phyloP scores from a whole-genome alignment of 2,888 invertebrate genomes.

The Lordiphosa andalusiaca region DNA sequence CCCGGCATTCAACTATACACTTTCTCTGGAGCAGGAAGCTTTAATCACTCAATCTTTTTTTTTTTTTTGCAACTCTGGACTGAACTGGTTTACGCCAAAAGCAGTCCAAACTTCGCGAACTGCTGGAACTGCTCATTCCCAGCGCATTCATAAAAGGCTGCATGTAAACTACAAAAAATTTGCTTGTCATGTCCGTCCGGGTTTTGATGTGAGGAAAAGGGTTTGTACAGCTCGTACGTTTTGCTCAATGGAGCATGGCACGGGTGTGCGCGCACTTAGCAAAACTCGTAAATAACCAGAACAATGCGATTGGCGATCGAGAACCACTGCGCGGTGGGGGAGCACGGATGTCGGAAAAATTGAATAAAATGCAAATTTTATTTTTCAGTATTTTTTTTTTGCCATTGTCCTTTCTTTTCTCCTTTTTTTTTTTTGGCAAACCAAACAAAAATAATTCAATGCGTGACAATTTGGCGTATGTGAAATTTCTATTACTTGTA shows the following conservation, averaged over 20 bases:
- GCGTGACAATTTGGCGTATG: conserved; percentile 67
- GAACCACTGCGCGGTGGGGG: conserved; percentile 3
- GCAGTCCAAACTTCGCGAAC: too few species aligned
- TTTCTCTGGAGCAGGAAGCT: too few species aligned
- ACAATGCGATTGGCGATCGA: conserved; percentile 57
- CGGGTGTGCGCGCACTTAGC: conserved; percentile 59
- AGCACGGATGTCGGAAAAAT: conserved; percentile 57
- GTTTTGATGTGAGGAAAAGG: too few species aligned
- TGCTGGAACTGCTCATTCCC: too few species aligned
- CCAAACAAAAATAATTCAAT: conserved; percentile 71
- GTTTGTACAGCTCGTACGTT: too few species aligned
- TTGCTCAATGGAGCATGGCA: background rate
- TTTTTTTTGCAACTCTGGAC: too few species aligned
- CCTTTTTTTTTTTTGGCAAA: conserved; percentile 22
- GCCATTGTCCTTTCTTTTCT: conserved; percentile 10
- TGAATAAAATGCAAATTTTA: conserved; percentile 78
- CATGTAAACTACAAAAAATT: too few species aligned
- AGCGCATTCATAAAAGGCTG: too few species aligned
- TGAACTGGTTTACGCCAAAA: too few species aligned
- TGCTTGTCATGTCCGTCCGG: too few species aligned
- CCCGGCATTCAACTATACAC: too few species aligned
- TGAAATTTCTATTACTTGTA: conserved; percentile 28
- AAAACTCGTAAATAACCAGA: conserved; percentile 73
- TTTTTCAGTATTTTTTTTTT: conserved; percentile 42
- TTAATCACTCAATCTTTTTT: too few species aligned